phyloP scores from a whole-genome alignment of 23 tunicate genomes.

The Oikopleura vanhoeffeni region DNA sequence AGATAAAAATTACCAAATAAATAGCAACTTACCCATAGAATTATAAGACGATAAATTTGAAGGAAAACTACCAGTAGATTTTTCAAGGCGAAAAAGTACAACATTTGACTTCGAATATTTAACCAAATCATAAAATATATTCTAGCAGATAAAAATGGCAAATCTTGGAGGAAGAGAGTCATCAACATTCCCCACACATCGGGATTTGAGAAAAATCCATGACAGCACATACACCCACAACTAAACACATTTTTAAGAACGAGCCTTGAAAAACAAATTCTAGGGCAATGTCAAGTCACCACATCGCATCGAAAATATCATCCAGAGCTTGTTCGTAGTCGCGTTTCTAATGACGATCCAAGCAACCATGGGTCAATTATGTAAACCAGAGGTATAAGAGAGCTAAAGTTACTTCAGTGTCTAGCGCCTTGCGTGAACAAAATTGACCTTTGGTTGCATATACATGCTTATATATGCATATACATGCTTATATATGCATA shows the following conservation, averaged over 20 bases:
- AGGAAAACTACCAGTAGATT: slow-evolving; percentile 60
- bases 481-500: too few relatives aligned
- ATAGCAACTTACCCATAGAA: slow-evolving; percentile 67
- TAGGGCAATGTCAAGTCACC: too few relatives aligned
- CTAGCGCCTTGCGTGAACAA: too few relatives aligned
- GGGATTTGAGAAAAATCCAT: slow-evolving; percentile 39
- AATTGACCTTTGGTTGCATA: too few relatives aligned
- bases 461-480: too few relatives aligned
- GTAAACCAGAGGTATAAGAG: too few relatives aligned
- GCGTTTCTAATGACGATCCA: too few relatives aligned
- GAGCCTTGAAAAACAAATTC: background rate
- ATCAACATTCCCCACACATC: slow-evolving; percentile 86
- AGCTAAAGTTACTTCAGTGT: too few relatives aligned
- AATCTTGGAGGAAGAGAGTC: slow-evolving; percentile 67
- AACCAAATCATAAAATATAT: slow-evolving; percentile 53
- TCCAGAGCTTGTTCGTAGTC: too few relatives aligned
- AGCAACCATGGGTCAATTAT: too few relatives aligned
- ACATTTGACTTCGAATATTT: slow-evolving; percentile 66
- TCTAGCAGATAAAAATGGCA: slow-evolving; percentile 71
- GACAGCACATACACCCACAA: slow-evolving; percentile 35
- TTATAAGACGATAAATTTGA: slow-evolving; percentile 58
- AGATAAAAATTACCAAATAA: too few relatives aligned
- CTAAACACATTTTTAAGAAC: slow-evolving; percentile 16
- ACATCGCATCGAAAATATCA: too few relatives aligned
- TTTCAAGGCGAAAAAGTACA: slow-evolving; percentile 77